Conservation (phyloP, 2,113 vertebrate genomes). For the Willisornis vidua region DNA sequence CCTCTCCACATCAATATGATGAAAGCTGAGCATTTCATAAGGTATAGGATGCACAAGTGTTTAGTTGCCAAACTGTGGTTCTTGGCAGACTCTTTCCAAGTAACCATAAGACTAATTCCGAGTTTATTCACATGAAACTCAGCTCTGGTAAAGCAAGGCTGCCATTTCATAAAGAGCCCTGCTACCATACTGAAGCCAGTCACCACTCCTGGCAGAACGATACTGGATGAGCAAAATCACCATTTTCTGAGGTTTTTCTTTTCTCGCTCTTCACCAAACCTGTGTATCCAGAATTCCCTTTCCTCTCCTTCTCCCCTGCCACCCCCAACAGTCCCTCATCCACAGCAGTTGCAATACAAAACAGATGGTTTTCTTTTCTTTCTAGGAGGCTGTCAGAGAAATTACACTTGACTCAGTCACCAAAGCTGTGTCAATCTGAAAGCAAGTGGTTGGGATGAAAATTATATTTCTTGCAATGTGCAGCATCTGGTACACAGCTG, state of each 20-base stretch:
- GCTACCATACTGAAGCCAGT: not conserved
- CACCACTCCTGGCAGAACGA: not conserved
- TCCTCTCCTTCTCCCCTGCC: not conserved
- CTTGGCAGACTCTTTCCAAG: not conserved
- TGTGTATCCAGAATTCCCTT: not conserved
- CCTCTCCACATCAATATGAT: accelerated
- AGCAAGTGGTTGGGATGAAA: constrained; percentile 44
- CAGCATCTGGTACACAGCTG: constrained; percentile 78
- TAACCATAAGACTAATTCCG: not conserved
- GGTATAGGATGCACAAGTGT: not conserved
- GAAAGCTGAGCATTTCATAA: not conserved
- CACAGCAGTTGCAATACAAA: not conserved
- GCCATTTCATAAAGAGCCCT: not conserved
- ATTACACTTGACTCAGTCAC: constrained; percentile 8
- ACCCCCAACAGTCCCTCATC: not conserved
- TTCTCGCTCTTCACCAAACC: not conserved
- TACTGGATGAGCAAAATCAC: accelerated
- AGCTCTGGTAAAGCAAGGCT: not conserved
- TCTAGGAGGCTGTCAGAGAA: constrained; percentile 31
- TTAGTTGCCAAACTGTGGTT: not conserved
- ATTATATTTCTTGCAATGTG: constrained; percentile 29
- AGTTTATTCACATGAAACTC: not conserved
- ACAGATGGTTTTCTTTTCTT: constrained; percentile 37
- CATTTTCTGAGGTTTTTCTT: not conserved
- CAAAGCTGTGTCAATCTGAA: not conserved